Evolutionary conservation across 2,797 vertebrate genomes (phyloP).

Genomic region (Betta splendens): DNA sequence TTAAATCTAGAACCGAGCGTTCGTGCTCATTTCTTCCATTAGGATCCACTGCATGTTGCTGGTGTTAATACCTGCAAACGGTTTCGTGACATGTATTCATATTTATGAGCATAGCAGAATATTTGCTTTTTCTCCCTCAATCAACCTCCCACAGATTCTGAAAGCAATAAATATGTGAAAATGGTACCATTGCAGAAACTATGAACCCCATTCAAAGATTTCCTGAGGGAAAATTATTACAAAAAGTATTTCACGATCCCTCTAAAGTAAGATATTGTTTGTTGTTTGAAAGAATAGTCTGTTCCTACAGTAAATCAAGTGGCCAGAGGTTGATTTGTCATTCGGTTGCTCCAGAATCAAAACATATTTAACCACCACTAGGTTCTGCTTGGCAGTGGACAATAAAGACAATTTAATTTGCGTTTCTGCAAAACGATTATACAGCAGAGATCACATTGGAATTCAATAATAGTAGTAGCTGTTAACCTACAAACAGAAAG

Average conservation of each 20-base stretch:
- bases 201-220: constrained; percentile 8
- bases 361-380: neutral
- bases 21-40: constrained; percentile 9
- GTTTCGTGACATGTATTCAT: constrained; percentile 7
- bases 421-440: neutral
- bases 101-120: constrained; percentile 24
- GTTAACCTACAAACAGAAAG: neutral
- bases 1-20: constrained; percentile 47
- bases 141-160: neutral
- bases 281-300: too few relatives aligned
- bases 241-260: too few relatives aligned
- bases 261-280: too few relatives aligned
- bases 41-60: constrained; percentile 1
- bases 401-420: neutral
- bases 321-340: neutral
- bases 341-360: neutral
- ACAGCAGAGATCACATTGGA: neutral
- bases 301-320: neutral
- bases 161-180: constrained; percentile 15
- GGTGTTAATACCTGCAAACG: constrained; percentile 14
- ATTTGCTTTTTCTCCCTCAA: too few relatives aligned
- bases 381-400: neutral
- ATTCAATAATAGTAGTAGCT: neutral
- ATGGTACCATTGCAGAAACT: constrained; percentile 10
- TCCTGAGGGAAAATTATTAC: constrained; percentile 4